phyloP scores from a whole-genome alignment of 2,113 vertebrate species.

The Cyphomyrus discorhynchus region DNA sequence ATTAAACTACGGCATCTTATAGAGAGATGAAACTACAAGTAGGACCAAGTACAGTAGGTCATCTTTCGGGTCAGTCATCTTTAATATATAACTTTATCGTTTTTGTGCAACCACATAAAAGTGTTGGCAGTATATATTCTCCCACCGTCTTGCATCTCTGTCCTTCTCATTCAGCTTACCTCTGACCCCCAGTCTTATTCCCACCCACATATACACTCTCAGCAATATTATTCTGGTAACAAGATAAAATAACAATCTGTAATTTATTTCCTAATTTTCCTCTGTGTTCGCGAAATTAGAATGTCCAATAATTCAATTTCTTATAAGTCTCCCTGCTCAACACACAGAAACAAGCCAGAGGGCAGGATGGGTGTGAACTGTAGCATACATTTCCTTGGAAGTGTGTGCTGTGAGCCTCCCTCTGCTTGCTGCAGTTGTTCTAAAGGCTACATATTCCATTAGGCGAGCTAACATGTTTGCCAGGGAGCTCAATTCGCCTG shows the following conservation, averaged over 20 bases:
- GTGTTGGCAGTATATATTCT: neutral
- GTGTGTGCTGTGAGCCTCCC: neutral
- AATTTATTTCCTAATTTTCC: neutral
- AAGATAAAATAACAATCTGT: neutral
- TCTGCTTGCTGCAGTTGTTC: neutral
- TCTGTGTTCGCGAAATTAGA: neutral
- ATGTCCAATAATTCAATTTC: neutral
- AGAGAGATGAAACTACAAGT: neutral
- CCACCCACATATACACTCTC: neutral
- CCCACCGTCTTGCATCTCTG: neutral
- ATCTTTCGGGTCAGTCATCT: neutral
- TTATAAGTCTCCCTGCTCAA: neutral
- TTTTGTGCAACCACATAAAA: neutral
- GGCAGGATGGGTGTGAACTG: neutral
- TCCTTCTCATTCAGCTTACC: neutral
- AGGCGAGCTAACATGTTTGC: neutral
- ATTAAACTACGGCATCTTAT: neutral
- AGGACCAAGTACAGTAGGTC: neutral
- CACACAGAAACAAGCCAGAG: neutral
- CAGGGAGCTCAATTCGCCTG: neutral
- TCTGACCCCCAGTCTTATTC: neutral
- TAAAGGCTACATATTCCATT: neutral
- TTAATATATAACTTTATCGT: neutral
- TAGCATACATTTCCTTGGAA: neutral
- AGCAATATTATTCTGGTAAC: neutral